Base-by-base conservation (phyloP, 2,797 vertebrate genomes). In the Gastrophryne carolinensis region DNA sequence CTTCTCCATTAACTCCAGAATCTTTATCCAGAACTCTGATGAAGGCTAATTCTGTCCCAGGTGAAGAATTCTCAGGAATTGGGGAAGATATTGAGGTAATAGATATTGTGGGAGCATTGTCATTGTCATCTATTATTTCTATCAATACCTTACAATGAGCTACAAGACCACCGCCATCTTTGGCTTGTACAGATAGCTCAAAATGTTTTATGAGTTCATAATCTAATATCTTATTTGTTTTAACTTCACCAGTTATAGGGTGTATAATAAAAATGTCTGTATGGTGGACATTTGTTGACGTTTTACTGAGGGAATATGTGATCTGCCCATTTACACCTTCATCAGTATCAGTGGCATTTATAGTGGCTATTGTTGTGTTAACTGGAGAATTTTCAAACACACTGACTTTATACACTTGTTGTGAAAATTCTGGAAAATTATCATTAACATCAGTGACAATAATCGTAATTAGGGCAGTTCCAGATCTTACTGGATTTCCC, bases 181-280 rank as follows among this genome's bases (percentile, higher is more conserved):
- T 87, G 10, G 89, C 91, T 79, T 83, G 78, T 19, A 91, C 34
- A 35, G 85, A 76, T 19, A 92, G 71, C 1, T 83, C 81, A 65
- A 87, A 89, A 1, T 80, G 79, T 3, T 80, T 83, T 8, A 66
- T 58, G 50, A 79, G 82, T 78, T 93, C 91, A 73, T 86, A 91
- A 62, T 92, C 88, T 65, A 92, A 61, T 0, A 68, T 54, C 0
- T 81, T 80, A 19, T 80, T 83, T 4, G 88, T 60, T 50, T 34
- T 83, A 4, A 93, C 92, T 81, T 91, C 91, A 4, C 95, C 94
- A 4, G 65, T 92, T 82, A 87, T 87, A 64, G 90, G 73, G 47
- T 84, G 78, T 17, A 93, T 83, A 24, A 64, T 15, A 65, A 89
- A 89, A 3, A 72, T 41, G 29, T 57, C 56, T 15, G 54, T 32